Conservation (phyloP, 2,113 vertebrate genomes). For the Sinocyclocheilus anophthalmus region DNA sequence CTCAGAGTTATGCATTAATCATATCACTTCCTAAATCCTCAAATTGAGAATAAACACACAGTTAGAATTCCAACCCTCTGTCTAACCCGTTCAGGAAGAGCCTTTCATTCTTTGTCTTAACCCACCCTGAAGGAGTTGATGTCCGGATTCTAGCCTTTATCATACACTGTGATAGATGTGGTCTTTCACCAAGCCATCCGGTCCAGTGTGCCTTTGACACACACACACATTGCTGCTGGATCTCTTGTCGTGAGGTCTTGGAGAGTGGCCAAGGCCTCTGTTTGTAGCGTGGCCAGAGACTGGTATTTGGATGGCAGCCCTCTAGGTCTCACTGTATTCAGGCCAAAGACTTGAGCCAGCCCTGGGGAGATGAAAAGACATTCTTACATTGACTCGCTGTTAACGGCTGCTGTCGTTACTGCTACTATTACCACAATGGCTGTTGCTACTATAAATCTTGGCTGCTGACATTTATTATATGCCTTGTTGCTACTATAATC, state of each 20-base stretch:
- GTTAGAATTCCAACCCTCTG: not conserved
- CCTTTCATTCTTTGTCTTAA: not conserved
- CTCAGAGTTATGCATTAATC: constrained; percentile 18
- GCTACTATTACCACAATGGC: not conserved
- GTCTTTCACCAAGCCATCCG: constrained; percentile 48
- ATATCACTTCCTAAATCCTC: not conserved
- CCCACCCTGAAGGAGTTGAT: constrained; percentile 10
- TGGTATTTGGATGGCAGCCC: constrained; percentile 54
- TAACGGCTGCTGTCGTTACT: constrained; percentile 19
- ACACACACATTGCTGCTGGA: constrained; percentile 17
- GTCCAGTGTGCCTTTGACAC: constrained; percentile 18
- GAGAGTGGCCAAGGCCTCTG: constrained; percentile 29
- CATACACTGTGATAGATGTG: constrained; percentile 30
- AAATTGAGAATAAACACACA: not conserved
- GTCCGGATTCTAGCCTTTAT: constrained; percentile 29
- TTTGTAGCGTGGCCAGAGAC: constrained; percentile 54
- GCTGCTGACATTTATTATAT: not conserved
- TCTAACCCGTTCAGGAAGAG: constrained; percentile 17
- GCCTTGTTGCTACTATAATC: not conserved
- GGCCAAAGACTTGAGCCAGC: constrained; percentile 51
- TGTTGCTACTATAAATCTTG: constrained; percentile 13
- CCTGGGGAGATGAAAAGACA: constrained; percentile 38
- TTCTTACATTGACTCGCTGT: constrained; percentile 35
- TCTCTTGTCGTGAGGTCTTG: constrained; percentile 34
- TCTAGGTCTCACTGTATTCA: constrained; percentile 37